These are phyloP conservation scores for Coptodon rendalli DNA, from an alignment of 2,113 vertebrate species.

Conservation along the genomic window DNA sequence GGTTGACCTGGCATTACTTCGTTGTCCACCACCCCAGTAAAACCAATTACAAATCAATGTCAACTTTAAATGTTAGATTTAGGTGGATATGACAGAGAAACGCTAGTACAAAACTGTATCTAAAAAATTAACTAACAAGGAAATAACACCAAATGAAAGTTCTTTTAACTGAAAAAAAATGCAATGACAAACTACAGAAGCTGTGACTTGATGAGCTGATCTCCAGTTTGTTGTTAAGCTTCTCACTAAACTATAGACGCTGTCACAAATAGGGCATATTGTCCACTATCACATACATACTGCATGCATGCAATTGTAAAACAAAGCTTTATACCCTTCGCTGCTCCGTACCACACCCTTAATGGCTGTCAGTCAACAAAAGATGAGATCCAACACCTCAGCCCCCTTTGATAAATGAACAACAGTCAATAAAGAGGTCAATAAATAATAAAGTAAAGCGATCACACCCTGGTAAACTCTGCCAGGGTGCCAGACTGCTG, in stretches of 20 bases:
- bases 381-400: background rate
- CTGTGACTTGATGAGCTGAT: background rate
- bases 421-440: background rate
- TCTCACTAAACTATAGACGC: background rate
- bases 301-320: background rate
- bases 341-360: background rate
- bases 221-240: background rate
- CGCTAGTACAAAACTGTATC: background rate
- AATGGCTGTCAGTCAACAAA: background rate
- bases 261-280: background rate
- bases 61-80: background rate
- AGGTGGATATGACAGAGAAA: background rate
- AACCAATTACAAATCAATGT: background rate
- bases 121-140: background rate
- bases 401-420: background rate
- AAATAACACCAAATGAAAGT: background rate
- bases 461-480: slow-evolving; percentile 1
- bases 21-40: background rate
- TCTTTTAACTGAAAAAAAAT: background rate
- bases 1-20: background rate
- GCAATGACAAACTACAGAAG: background rate
- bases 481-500: background rate
- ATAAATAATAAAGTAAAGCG: slow-evolving; percentile 40
- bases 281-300: background rate
- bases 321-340: background rate